Evolutionary conservation across 2,113 vertebrate species (phyloP).

Genomic region (Mustela nigripes): DNA sequence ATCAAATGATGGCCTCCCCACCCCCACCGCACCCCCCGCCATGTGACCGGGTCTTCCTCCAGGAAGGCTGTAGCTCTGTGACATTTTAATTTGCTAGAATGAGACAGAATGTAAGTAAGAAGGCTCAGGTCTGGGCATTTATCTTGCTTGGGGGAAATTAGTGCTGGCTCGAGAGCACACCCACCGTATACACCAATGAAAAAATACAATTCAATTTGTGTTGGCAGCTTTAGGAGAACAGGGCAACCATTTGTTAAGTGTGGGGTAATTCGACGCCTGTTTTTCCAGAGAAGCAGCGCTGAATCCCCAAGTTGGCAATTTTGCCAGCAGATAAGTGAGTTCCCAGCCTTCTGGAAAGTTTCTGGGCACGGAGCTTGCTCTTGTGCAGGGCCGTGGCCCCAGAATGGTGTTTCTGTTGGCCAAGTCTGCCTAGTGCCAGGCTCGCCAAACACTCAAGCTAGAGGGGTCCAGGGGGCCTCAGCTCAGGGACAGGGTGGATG

Average conservation of each 20-base stretch:
- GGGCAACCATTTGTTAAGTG: conserved; percentile 81
- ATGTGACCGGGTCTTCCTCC: conserved; percentile 69
- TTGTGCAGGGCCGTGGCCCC: background rate
- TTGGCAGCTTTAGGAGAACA: conserved; percentile 79
- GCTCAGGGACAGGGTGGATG: fast-evolving
- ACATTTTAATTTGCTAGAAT: conserved; percentile 87
- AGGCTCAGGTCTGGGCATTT: conserved; percentile 83
- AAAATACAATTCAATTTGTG: conserved; percentile 84
- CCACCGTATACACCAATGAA: conserved; percentile 77
- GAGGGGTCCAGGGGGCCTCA: background rate
- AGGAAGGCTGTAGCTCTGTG: conserved; percentile 80
- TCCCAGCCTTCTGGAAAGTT: conserved; percentile 69
- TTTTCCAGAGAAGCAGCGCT: conserved; percentile 64
- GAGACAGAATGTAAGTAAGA: conserved; percentile 79
- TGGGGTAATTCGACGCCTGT: conserved; percentile 75
- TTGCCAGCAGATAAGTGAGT: conserved; percentile 78
- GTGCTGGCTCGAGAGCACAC: conserved; percentile 78
- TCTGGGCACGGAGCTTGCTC: conserved; percentile 30
- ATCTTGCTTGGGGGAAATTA: conserved; percentile 86
- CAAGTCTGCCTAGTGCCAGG: background rate
- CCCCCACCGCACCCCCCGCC: background rate
- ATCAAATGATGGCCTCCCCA: background rate
- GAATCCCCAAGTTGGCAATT: conserved; percentile 79
- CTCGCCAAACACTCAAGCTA: background rate
- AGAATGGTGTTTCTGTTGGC: background rate